Percentiles rank a stretch among this genome's conserved stretches.
phyloP scores from a whole-genome alignment of 2,888 invertebrate genomes.

The Cosmopolites sordidus region DNA sequence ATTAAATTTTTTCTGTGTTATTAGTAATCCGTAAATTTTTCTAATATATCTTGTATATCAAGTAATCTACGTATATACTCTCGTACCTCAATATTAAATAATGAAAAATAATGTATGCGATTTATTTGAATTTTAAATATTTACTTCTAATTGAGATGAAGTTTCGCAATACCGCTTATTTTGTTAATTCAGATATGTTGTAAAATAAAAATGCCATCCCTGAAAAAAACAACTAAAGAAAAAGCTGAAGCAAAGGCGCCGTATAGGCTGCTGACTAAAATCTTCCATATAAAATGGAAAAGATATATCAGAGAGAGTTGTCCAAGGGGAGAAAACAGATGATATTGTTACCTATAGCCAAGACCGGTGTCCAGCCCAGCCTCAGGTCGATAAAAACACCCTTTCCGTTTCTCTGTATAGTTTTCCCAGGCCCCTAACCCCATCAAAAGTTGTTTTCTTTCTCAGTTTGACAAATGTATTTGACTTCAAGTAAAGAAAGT shows the following conservation, averaged over 20 bases:
- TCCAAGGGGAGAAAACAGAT: conserved; percentile 35
- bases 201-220: not conserved
- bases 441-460: conserved; percentile 34
- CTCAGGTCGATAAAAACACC: conserved; percentile 36
- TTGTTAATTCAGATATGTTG: too few relatives aligned
- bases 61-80: too few relatives aligned
- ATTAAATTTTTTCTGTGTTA: too few relatives aligned
- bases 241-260: conserved; percentile 20
- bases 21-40: too few relatives aligned
- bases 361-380: conserved; percentile 38
- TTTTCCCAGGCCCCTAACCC: conserved; percentile 26
- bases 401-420: conserved; percentile 25
- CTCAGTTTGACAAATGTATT: conserved; percentile 34
- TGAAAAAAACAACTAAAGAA: not conserved
- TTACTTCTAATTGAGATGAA: too few relatives aligned
- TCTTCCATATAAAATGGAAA: conserved; percentile 24
- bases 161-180: too few relatives aligned
- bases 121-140: too few relatives aligned
- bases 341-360: conserved; percentile 41
- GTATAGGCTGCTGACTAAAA: conserved; percentile 18
- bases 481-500: conserved; percentile 30
- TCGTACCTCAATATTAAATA: too few relatives aligned
- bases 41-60: too few relatives aligned
- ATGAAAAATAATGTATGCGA: too few relatives aligned
- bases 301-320: conserved; percentile 24